Conservation (phyloP, 2,797 vertebrate species). For the Cyclopterus lumpus region DNA sequence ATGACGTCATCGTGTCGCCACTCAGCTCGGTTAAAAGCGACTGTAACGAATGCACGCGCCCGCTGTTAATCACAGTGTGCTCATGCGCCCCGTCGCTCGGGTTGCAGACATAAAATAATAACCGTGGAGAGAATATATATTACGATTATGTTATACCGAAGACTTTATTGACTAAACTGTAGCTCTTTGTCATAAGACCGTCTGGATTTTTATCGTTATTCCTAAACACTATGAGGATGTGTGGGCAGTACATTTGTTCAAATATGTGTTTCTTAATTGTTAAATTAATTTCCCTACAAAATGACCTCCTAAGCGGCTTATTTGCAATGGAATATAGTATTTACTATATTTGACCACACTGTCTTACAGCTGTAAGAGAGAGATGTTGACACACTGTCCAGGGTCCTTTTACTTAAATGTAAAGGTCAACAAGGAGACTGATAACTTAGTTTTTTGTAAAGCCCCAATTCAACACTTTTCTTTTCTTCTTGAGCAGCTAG, state of each 20-base stretch:
- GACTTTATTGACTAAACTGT: background rate
- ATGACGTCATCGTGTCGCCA: background rate
- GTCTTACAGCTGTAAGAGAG: background rate
- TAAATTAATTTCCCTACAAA: background rate
- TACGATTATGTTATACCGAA: background rate
- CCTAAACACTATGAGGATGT: background rate
- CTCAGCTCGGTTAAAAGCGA: background rate
- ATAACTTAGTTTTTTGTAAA: background rate
- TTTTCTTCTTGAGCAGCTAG: conserved; percentile 42
- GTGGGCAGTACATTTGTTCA: background rate
- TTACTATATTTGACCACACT: background rate
- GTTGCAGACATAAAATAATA: no score
- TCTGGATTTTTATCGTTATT: background rate
- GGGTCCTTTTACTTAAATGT: no score
- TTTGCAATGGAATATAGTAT: background rate
- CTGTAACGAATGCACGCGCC: no score
- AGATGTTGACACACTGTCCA: background rate
- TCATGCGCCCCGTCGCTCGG: no score
- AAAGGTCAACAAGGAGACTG: background rate
- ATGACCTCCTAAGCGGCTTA: background rate
- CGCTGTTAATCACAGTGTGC: no score
- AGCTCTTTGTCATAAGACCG: background rate
- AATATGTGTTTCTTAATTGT: background rate
- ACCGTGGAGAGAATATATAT: no score
- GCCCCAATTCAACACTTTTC: background rate